Evolutionary conservation across 23 tunicate species (phyloP).

Genomic region (Trididemnum miniatum): DNA sequence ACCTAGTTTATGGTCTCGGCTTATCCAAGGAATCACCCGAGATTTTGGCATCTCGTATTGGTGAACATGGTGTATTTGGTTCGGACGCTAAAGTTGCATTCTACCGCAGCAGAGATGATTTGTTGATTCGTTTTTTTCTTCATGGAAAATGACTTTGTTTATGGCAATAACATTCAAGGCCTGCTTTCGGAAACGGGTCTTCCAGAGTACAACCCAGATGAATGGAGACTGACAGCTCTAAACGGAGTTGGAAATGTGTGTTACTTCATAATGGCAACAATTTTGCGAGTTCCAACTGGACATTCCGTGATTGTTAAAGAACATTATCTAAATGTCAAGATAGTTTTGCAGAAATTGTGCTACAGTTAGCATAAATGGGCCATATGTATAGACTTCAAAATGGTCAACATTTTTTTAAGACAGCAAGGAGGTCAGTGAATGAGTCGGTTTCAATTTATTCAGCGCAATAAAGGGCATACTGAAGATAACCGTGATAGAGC

Average conservation of each 20-base stretch:
- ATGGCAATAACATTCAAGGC: background rate
- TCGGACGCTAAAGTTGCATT: conserved; percentile 20
- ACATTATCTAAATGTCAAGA: background rate
- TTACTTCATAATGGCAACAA: conserved; percentile 5
- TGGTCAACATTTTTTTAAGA: conserved; percentile 2
- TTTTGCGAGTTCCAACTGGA: background rate
- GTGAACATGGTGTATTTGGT: conserved; percentile 20
- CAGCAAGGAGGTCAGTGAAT: conserved; percentile 10
- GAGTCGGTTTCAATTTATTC: too few relatives aligned
- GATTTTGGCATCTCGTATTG: conserved; percentile 27
- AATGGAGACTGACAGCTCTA: conserved; percentile 23
- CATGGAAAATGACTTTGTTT: conserved; percentile 20
- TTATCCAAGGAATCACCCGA: conserved; percentile 24
- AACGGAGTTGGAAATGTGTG: conserved; percentile 6
- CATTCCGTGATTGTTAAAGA: conserved; percentile 5
- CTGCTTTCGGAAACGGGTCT: conserved; percentile 9
- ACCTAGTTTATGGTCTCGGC: conserved; percentile 20
- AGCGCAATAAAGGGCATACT: too few relatives aligned
- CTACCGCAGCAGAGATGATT: conserved; percentile 11
- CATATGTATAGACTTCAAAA: background rate
- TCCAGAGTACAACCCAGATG: conserved; percentile 1
- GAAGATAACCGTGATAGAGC: too few relatives aligned
- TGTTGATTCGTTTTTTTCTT: conserved; percentile 12
- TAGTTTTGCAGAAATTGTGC: conserved; percentile 1
- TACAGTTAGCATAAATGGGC: conserved; percentile 9